Base-by-base conservation (phyloP, 2,888 invertebrate genomes). In the Drosophila eohydei region DNA sequence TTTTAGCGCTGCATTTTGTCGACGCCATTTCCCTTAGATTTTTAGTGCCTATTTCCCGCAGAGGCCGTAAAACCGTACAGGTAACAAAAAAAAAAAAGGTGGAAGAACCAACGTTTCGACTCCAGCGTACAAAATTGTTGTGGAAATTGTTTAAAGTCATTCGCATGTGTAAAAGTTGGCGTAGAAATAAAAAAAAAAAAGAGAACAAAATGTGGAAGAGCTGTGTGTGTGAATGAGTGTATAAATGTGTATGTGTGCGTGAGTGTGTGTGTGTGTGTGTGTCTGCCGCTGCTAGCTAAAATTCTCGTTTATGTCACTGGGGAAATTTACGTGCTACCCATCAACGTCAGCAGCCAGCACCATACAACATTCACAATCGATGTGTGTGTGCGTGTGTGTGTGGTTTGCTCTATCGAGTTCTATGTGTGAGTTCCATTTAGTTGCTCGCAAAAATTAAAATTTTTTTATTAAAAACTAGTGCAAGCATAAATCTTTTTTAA, bases 91-190 rank as follows among this genome's bases (percentile, higher is more conserved):
- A 60, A 40, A 51, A 34, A 26, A 36, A 26, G 16, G 38, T 50
- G 32, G 48, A 50, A n/a, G 48, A 50, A 50, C 30, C 11, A 50
- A 50, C 48, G 16, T 50, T 50, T 34, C 34, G 28, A 32, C 55
- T 48, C 50, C 41, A 44, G 21, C 62, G 50, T 41, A 55, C 58
- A 70, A 70, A 80, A 80, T 75, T 71, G 75, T 75, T 80, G 61
- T 61, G 58, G 54, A 80, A 80, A 80, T 80, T 80, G 83, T 83
- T 80, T 80, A 80, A 83, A 80, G 81, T 77, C 84, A 83, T 83
- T 80, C 84, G 83, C 59, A 76, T 80, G 77, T 83, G 83, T 50
- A 83, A 75, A 80, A 80, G 64, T 59, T 75, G 46, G 61, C 65
- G 56, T 56, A 62, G 51, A 66, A 72, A 71, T 40, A 70, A 65